Evolutionary conservation across 2,888 invertebrate genomes (phyloP).

Genomic region (Xylota sylvarum): DNA sequence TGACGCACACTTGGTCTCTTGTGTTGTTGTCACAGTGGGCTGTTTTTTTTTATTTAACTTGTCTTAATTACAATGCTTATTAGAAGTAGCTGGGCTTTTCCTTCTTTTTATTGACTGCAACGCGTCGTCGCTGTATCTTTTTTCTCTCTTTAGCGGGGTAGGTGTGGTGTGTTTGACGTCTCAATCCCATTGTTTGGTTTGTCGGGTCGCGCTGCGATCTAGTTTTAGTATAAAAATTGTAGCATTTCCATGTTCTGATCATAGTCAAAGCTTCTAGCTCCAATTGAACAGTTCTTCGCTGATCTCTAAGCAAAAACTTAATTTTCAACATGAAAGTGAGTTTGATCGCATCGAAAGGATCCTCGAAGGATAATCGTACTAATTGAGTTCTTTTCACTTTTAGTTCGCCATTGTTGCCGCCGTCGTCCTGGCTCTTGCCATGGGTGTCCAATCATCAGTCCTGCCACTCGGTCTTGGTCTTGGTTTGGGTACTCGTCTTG

Average conservation of each 20-base stretch:
- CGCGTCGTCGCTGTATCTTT: slow-evolving; percentile 51
- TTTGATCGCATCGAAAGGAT: background rate
- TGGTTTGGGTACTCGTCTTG: slow-evolving; percentile 63
- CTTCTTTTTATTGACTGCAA: slow-evolving; percentile 38
- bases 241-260: slow-evolving; percentile 57
- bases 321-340: slow-evolving; percentile 72
- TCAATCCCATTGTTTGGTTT: slow-evolving; percentile 56
- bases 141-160: slow-evolving; percentile 35
- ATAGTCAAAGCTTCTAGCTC: slow-evolving; percentile 74
- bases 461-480: slow-evolving; percentile 65
- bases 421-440: slow-evolving; percentile 77
- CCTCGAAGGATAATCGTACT: background rate
- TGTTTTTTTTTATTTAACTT: slow-evolving; percentile 20
- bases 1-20: slow-evolving; percentile 14
- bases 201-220: slow-evolving; percentile 34
- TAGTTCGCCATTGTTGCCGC: slow-evolving; percentile 71
- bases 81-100: slow-evolving; percentile 53
- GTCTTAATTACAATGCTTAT: slow-evolving; percentile 34
- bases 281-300: slow-evolving; percentile 77
- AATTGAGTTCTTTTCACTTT: slow-evolving; percentile 3
- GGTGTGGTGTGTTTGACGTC: slow-evolving; percentile 61
- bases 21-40: slow-evolving; percentile 30
- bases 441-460: slow-evolving; percentile 72
- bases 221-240: slow-evolving; percentile 72
- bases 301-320: slow-evolving; percentile 71